Evolutionary conservation across 2,888 invertebrate species (phyloP).

Genomic region (Baronia brevicornis): DNA sequence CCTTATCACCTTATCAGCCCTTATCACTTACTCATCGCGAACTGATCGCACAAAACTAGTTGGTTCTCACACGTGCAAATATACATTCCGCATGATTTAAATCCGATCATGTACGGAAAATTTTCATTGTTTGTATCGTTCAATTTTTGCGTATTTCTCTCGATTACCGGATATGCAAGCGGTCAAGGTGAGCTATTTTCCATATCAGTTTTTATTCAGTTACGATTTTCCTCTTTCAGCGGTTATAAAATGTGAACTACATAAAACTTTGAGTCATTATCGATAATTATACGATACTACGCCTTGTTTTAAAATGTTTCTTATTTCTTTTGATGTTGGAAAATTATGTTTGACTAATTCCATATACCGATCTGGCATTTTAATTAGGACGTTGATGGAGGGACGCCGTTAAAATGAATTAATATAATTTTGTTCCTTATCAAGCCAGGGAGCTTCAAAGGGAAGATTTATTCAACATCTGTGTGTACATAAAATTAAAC

Average conservation of each 20-base stretch:
- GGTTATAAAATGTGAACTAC: no score
- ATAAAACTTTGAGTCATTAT: constrained; percentile 21
- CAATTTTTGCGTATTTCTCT: constrained; percentile 37
- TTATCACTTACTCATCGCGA: constrained; percentile 67
- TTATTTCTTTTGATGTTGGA: no score
- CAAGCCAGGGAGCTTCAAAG: constrained; percentile 47
- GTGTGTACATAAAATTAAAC: constrained; percentile 23
- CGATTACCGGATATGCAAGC: constrained; percentile 38
- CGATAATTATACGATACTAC: constrained; percentile 19
- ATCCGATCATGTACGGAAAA: constrained; percentile 44
- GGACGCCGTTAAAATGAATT: constrained; percentile 21
- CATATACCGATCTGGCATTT: no score
- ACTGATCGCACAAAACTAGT: constrained; percentile 45
- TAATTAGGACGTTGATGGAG: no score
- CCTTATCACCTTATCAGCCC: constrained; percentile 62
- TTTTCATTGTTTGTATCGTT: constrained; percentile 34
- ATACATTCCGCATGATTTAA: constrained; percentile 34
- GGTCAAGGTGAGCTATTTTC: constrained; percentile 57
- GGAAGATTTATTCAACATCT: constrained; percentile 47
- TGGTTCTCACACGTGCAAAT: constrained; percentile 48
- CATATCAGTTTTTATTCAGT: no score
- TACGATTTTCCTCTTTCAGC: no score
- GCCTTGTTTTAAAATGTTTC: no score
- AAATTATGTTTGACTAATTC: no score
- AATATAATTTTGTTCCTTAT: constrained; percentile 38